Evolutionary conservation across 1,140 invertebrate species (phyloP).

Genomic region (Kradibia gibbosae): DNA sequence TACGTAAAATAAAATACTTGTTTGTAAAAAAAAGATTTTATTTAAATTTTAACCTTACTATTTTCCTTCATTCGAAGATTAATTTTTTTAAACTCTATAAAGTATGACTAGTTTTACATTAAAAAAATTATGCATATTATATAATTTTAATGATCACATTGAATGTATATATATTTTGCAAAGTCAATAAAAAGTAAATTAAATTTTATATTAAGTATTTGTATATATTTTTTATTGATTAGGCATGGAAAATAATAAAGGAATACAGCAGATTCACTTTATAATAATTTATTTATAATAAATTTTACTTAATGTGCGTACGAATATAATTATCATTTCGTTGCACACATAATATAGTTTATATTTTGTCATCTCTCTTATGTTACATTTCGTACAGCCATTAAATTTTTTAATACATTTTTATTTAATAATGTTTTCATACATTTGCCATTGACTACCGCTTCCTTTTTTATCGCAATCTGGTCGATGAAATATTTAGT

Average conservation of each 20-base stretch:
- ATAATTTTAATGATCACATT: too few relatives aligned
- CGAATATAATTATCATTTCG: slow-evolving; percentile 47
- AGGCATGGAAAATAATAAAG: neutral
- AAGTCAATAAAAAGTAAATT: too few relatives aligned
- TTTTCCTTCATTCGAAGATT: neutral
- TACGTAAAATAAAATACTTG: slow-evolving; percentile 40
- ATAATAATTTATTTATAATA: slow-evolving; percentile 73
- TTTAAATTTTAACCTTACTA: neutral
- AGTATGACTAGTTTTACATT: too few relatives aligned
- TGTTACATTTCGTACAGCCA: slow-evolving; percentile 66
- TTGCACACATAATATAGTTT: slow-evolving; percentile 58
- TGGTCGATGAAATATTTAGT: slow-evolving; percentile 61
- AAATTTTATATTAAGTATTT: too few relatives aligned
- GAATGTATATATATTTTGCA: too few relatives aligned
- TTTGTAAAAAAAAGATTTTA: slow-evolving; percentile 18
- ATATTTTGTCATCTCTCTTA: slow-evolving; percentile 63
- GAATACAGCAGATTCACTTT: slow-evolving; percentile 51
- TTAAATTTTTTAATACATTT: slow-evolving; percentile 52
- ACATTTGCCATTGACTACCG: neutral
- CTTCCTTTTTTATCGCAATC: slow-evolving; percentile 37
- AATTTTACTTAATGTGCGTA: slow-evolving; percentile 62
- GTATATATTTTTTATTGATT: neutral
- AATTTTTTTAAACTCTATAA: too few relatives aligned
- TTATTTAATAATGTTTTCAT: slow-evolving; percentile 12
- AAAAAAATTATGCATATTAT: too few relatives aligned